These are phyloP conservation scores for Ophiothrix spiculata DNA, from an alignment of 35 echinoderm and acorn worm genomes.

Conservation along the genomic window DNA sequence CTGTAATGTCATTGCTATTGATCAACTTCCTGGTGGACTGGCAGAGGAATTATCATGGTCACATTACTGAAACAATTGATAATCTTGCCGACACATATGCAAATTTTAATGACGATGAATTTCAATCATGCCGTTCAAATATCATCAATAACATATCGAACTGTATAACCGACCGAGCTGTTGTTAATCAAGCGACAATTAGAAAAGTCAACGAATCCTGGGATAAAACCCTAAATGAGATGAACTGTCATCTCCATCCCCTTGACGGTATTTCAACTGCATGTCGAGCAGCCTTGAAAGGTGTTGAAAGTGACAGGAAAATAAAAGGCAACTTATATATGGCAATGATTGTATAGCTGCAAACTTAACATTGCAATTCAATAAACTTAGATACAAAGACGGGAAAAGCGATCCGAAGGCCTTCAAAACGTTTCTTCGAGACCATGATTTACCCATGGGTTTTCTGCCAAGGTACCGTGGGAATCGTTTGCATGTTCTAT, in stretches of 20 bases:
- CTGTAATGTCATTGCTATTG: neutral
- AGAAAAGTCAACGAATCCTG: neutral
- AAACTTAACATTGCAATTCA: conserved; percentile 21
- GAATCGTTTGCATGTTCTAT: no score
- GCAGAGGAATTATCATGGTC: neutral
- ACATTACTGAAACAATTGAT: neutral
- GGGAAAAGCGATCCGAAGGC: conserved; percentile 34
- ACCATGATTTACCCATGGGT: neutral
- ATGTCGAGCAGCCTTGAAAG: neutral
- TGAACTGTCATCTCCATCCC: conserved; percentile 31
- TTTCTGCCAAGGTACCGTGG: conserved; percentile 23
- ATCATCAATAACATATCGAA: neutral
- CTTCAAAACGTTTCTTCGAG: conserved; percentile 17
- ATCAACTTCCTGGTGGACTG: neutral
- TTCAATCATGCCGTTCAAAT: neutral
- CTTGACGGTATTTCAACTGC: neutral
- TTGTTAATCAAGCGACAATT: conserved; percentile 9
- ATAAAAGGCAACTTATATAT: neutral
- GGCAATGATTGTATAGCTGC: conserved; percentile 18
- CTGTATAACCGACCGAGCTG: neutral
- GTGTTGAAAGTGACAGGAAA: neutral
- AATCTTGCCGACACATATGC: neutral
- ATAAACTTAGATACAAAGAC: conserved; percentile 36
- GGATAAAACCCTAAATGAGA: neutral
- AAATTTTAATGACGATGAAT: neutral